phyloP scores from a whole-genome alignment of 2,888 invertebrate genomes.

The Ceramica pisi region DNA sequence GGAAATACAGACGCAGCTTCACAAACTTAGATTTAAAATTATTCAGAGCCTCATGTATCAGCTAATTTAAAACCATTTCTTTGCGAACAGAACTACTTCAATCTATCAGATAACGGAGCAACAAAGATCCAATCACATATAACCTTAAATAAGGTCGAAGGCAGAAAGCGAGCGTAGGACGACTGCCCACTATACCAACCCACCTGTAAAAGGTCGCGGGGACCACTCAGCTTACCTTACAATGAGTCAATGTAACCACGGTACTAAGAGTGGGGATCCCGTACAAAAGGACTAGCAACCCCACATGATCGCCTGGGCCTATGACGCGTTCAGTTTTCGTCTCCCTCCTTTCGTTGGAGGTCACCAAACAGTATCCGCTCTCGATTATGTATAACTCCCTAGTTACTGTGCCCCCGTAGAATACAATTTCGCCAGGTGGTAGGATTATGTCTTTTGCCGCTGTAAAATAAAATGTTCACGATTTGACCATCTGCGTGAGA shows the following conservation, averaged over 20 bases:
- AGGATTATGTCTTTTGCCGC: constrained; percentile 86
- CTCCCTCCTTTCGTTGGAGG: constrained; percentile 78
- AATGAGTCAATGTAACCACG: constrained; percentile 88
- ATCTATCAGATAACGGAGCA: constrained; percentile 26
- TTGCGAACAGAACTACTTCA: not conserved
- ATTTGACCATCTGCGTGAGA: not conserved
- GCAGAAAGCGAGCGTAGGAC: constrained; percentile 49
- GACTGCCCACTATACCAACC: constrained; percentile 45
- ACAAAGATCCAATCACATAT: constrained; percentile 26
- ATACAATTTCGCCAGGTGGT: constrained; percentile 89
- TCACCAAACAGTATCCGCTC: constrained; percentile 88
- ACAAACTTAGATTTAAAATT: not conserved
- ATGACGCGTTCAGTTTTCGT: constrained; percentile 79
- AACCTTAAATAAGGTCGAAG: constrained; percentile 48
- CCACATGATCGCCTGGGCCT: constrained; percentile 87
- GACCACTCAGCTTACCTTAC: constrained; percentile 80
- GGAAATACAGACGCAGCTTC: no score
- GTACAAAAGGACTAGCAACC: constrained; percentile 86
- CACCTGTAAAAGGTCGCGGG: constrained; percentile 37
- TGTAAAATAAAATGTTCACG: constrained; percentile 63
- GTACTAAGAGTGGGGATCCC: constrained; percentile 87
- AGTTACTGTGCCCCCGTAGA: constrained; percentile 88
- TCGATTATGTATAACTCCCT: constrained; percentile 89
- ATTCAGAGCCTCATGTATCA: constrained; percentile 4
- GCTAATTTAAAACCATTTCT: not conserved